Evolutionary conservation across 2,113 vertebrate genomes (phyloP), one percentile per base, ranked within the genome.

Genomic region (Pygoscelis antarcticus): DNA sequence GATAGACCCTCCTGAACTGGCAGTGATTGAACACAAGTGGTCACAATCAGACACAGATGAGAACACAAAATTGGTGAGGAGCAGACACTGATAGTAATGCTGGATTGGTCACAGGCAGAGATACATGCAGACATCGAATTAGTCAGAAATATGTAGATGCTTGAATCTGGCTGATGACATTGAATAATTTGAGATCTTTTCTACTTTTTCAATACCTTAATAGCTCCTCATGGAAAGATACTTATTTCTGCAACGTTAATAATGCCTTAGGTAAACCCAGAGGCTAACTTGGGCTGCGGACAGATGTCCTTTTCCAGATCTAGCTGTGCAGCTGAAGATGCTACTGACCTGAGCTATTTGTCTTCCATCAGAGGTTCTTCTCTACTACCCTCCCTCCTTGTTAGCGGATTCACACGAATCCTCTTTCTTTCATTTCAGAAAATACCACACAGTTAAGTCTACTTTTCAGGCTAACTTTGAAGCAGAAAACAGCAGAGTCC

Each of bases 51-150:
- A 42, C 46, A 49, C 10, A 30, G 34, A 13, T 55, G 42, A 82
- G 65, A 55, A 87, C 57, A 74, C 47, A 71, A 16, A 81, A 52
- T 1, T 40, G 61, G n/a, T 40, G 57, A 93, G 57, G 30, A 75
- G 74, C 51, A 88, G 79, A n/a, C 25, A 20, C 38, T 20, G 80
- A 57, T 40, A 82, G 88, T 49, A 83, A 3, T 20, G 70, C 40
- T 77, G 58, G 22, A 64, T 16, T 38, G 44, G 62, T 30, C 46
- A 77, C 54, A 89, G 62, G 49, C 71, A 89, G 47, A 74, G 51
- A 70, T 16, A 54, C 18, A 40, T 1, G 15, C 64, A 89, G 42
- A 16, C 2, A 55, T 49, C 0, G 0, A 70, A 54, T 46, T 18
- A 55, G 11, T 30, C 36, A 87, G 10, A 91, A 91, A 47, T 21